Conservation (phyloP, 2,797 vertebrate species). For the Rhabdophis nuchalis region DNA sequence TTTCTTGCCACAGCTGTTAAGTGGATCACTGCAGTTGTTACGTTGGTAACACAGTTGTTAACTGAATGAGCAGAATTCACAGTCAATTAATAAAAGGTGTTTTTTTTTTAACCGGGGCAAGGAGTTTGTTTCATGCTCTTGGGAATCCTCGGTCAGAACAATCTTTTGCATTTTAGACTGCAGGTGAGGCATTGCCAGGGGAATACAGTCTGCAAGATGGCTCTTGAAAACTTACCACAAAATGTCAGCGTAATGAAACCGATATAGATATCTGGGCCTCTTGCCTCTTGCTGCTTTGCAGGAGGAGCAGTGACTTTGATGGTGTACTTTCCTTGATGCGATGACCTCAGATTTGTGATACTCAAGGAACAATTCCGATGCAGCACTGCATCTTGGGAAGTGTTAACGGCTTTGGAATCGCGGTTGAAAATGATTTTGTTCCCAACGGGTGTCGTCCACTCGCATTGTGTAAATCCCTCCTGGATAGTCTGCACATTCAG, state of each 20-base stretch:
- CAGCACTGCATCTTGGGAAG: no score
- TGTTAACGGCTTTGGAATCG: no score
- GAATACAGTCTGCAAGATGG: neutral
- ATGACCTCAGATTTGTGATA: neutral
- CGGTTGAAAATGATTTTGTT: fast-evolving
- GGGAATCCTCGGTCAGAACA: no score
- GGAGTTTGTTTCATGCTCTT: no score
- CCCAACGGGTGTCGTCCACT: neutral
- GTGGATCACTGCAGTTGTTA: no score
- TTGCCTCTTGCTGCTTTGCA: neutral
- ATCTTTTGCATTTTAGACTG: neutral
- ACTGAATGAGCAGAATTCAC: no score
- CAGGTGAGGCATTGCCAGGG: neutral
- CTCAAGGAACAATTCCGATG: neutral
- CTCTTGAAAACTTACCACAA: neutral
- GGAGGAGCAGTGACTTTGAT: neutral
- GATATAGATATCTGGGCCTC: fast-evolving
- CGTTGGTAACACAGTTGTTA: no score
- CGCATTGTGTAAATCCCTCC: fast-evolving
- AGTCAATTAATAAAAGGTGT: no score
- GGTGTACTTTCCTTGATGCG: neutral
- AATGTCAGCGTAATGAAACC: neutral
- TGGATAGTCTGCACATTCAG: fast-evolving
- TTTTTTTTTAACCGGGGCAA: no score
- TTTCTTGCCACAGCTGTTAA: no score